These are phyloP conservation scores for Pseudachorutes palmiensis DNA, from an alignment of 1,140 invertebrate genomes.

Conservation along the genomic window DNA sequence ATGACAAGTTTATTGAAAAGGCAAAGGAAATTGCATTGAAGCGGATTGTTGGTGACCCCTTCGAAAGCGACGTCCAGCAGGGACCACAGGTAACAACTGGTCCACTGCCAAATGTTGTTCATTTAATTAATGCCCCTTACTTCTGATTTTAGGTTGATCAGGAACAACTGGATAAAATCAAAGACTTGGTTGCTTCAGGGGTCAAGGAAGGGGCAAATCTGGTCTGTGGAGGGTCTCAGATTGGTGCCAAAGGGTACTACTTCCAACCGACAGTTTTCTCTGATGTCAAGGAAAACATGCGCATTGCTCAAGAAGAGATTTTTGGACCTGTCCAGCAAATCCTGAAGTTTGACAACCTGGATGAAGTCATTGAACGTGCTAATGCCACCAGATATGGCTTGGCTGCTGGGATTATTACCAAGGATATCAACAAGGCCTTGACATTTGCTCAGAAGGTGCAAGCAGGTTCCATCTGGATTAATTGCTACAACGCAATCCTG, in stretches of 20 bases:
- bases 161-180: conserved; percentile 77
- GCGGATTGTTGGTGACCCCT: conserved; percentile 80
- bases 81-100: conserved; percentile 66
- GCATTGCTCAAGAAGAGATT: conserved; percentile 90
- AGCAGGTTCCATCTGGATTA: conserved; percentile 90
- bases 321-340: conserved; percentile 96
- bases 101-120: no score
- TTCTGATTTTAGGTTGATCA: conserved; percentile 57
- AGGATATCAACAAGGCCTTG: conserved; percentile 75
- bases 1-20: conserved; percentile 90
- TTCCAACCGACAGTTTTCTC: conserved; percentile 93
- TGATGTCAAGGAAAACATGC: conserved; percentile 88
- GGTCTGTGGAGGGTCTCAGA: conserved; percentile 64
- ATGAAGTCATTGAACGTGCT: conserved; percentile 82
- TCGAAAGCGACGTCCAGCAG: conserved; percentile 70
- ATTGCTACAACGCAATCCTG: conserved; percentile 76
- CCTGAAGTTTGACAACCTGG: conserved; percentile 78
- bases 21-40: conserved; percentile 71
- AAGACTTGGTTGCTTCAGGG: conserved; percentile 72
- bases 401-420: conserved; percentile 82
- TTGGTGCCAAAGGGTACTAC: conserved; percentile 75
- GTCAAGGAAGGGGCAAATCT: conserved; percentile 82
- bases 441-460: conserved; percentile 65
- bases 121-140: no score
- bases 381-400: conserved; percentile 86